Evolutionary conservation across 2,888 invertebrate genomes (phyloP), one percentile per base, ranked within the genome.

Genomic region (Lithosia quadra): DNA sequence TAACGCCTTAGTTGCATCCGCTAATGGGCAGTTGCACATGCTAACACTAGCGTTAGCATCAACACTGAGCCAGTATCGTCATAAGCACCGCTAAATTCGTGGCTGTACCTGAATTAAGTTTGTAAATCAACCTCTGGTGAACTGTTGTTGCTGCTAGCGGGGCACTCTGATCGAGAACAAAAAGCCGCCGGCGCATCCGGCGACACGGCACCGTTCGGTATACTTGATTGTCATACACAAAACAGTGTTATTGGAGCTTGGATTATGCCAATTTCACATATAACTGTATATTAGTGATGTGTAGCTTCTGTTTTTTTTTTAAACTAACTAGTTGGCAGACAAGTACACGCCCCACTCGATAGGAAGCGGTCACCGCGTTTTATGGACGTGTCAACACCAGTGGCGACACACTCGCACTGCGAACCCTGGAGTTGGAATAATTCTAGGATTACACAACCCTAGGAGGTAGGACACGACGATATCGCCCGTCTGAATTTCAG

Each of bases 101-200:
- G 72, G 83, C 84, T 81, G 72, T 67, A 36, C 73, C 57, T 69
- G 63, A 79, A 75, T 76, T 73, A 79, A 82, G 83, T 84, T 82
- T 88, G 84, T 87, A 88, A 89, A 86, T 84, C 86, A 87, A 87
- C 86, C 86, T 88, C 82, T 60, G 73, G 84, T 88, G 88, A 90
- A 87, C 89, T 82, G 74, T 0, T 34, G 24, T 71, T 67, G 72
- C 79, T 82, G 79, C 80, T 74, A 79, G 64, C 70, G 65, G 53
- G 64, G 63, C 78, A 75, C 72, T 79, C 74, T 73, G 69, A 5
- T 80, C 83, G 80, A 78, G 81, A 83, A 79, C 73, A 80, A 83
- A 83, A 85, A 82, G 79, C 79, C 71, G 78, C 61, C 73, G 73
- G 69, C 76, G 78, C 86, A 86, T 90, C 89, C 88, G 88, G 69